A percentile compares a stretch with the other conserved stretches of the same genome.
These are phyloP conservation scores for Agriotes lineatus DNA, from an alignment of 2,888 invertebrate species.

Conservation along the genomic window DNA sequence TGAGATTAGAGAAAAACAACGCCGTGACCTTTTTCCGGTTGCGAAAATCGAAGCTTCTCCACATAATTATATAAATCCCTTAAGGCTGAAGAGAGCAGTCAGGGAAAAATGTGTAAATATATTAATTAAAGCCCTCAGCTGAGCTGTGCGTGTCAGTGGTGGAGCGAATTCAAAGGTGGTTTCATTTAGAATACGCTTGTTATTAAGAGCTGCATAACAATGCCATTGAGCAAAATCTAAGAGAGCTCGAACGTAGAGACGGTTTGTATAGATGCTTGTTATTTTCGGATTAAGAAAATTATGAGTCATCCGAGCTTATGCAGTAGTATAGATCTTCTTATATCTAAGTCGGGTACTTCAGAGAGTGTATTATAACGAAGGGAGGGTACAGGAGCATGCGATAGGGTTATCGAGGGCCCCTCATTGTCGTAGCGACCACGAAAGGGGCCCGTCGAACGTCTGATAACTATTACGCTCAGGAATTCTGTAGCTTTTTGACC, in stretches of 20 bases:
- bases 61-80: no score
- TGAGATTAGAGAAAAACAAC: no score
- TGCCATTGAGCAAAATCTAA: constrained; percentile 29
- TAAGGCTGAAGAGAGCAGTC: no score
- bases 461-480: constrained; percentile 68
- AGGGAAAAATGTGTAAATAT: no score
- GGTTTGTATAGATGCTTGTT: constrained; percentile 62
- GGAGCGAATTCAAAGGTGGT: background rate
- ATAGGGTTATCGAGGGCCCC: constrained; percentile 59
- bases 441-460: constrained; percentile 45
- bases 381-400: constrained; percentile 57
- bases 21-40: no score
- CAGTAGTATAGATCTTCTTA: constrained; percentile 61
- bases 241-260: constrained; percentile 39
- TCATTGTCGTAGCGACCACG: constrained; percentile 42
- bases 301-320: constrained; percentile 64
- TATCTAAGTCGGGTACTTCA: constrained; percentile 54
- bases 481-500: constrained; percentile 81
- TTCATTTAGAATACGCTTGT: constrained; percentile 6
- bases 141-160: background rate
- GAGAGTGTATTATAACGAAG: constrained; percentile 53
- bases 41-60: no score
- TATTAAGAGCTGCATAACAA: constrained; percentile 34
- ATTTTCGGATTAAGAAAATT: constrained; percentile 66
- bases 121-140: no score